Conservation (phyloP, 2,797 vertebrate species). For the Coreius guichenoti region DNA sequence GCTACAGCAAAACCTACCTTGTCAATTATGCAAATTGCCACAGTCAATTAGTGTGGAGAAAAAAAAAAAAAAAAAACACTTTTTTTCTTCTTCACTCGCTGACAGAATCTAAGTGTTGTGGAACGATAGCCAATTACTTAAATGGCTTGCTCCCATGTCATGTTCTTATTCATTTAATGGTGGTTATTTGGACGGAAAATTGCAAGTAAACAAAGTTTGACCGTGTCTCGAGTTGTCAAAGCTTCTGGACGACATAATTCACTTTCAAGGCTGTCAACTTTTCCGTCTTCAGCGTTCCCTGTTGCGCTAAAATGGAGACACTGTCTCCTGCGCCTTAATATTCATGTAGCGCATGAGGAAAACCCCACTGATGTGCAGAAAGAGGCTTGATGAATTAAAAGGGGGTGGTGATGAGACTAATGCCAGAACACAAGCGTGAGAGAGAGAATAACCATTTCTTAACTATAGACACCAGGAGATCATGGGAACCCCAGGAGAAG, state of each 20-base stretch:
- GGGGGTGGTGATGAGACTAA: constrained; percentile 46
- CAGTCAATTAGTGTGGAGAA: constrained; percentile 52
- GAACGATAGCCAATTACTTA: constrained; percentile 64
- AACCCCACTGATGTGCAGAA: constrained; percentile 46
- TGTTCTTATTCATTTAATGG: constrained; percentile 61
- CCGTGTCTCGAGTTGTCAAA: constrained; percentile 42
- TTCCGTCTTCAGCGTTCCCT: not conserved
- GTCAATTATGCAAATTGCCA: constrained; percentile 64
- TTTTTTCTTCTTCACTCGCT: constrained; percentile 25
- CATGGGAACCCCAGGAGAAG: constrained; percentile 38
- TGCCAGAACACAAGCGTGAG: constrained; percentile 43
- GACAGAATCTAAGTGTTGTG: constrained; percentile 54
- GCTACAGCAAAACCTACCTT: constrained; percentile 50
- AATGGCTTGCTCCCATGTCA: constrained; percentile 59
- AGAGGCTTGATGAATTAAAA: constrained; percentile 46
- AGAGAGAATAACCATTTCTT: constrained; percentile 21
- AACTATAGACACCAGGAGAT: constrained; percentile 44
- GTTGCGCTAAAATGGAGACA: not conserved
- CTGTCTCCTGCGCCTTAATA: not conserved
- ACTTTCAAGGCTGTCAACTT: constrained; percentile 35
- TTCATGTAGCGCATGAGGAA: not conserved
- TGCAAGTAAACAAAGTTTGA: constrained; percentile 56
- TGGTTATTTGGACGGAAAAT: constrained; percentile 58
- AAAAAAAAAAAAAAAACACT: constrained; percentile 17
- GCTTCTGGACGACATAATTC: constrained; percentile 26